Conservation (phyloP, 1,140 invertebrate species). For the Akabosia matsudoensis region DNA sequence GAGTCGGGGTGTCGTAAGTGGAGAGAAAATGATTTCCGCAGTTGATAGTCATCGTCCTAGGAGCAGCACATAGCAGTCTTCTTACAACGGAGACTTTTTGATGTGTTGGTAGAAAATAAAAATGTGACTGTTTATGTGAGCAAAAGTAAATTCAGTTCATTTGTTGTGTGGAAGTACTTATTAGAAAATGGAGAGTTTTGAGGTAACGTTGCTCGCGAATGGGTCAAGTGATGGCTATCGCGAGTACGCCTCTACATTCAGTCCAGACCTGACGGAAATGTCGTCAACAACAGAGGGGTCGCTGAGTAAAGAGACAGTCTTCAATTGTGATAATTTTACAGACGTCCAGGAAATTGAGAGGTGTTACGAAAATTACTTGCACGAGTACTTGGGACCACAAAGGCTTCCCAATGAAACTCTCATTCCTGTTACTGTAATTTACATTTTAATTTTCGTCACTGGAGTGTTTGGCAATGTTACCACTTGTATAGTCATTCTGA, state of each 20-base stretch:
- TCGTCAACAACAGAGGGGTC: neutral
- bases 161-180: too few species aligned
- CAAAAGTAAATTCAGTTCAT: too few species aligned
- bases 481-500: slow-evolving; percentile 39
- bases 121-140: too few species aligned
- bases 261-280: neutral
- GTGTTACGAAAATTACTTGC: slow-evolving; percentile 17
- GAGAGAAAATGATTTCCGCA: too few species aligned
- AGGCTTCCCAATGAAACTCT: slow-evolving; percentile 24
- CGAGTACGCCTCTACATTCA: neutral
- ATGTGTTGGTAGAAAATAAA: too few species aligned
- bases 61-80: too few species aligned
- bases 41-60: too few species aligned
- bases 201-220: neutral
- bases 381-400: slow-evolving; percentile 3
- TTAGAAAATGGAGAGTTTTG: slow-evolving; percentile 7
- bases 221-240: neutral
- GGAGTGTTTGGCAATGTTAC: slow-evolving; percentile 46
- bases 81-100: too few species aligned
- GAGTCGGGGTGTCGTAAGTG: too few species aligned
- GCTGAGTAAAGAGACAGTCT: neutral
- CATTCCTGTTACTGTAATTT: slow-evolving; percentile 53
- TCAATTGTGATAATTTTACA: neutral
- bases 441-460: slow-evolving; percentile 54
- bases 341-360: neutral